Evolutionary conservation across 2,888 invertebrate genomes (phyloP).

Genomic region (Argyresthia goedartella): DNA sequence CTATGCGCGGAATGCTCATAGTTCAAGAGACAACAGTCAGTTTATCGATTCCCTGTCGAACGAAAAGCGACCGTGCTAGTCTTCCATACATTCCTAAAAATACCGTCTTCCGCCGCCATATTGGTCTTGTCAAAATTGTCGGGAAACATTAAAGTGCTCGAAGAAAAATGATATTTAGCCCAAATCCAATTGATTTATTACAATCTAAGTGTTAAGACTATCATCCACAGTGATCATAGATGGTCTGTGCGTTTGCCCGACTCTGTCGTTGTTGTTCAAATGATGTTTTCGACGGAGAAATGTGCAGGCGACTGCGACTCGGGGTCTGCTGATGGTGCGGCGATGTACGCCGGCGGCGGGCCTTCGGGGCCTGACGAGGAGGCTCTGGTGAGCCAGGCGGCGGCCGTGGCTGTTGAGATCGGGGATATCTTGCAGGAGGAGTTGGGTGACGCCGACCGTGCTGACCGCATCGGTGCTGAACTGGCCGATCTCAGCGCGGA

Average conservation of each 20-base stretch:
- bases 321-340: slow-evolving; percentile 38
- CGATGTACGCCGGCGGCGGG: slow-evolving; percentile 41
- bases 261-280: slow-evolving; percentile 53
- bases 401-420: slow-evolving; percentile 58
- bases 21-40: too few species aligned
- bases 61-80: too few species aligned
- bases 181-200: slow-evolving; percentile 38
- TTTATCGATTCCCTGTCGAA: too few species aligned
- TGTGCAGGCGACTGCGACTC: slow-evolving; percentile 47
- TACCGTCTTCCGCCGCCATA: slow-evolving; percentile 67
- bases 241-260: slow-evolving; percentile 51
- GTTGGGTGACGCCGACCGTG: slow-evolving; percentile 50
- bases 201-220: slow-evolving; percentile 44
- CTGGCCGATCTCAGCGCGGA: slow-evolving; percentile 57
- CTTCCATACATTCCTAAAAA: slow-evolving; percentile 60
- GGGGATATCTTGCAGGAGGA: slow-evolving; percentile 62
- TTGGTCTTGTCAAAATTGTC: slow-evolving; percentile 69
- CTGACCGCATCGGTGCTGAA: slow-evolving; percentile 55
- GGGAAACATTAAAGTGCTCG: slow-evolving; percentile 47
- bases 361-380: slow-evolving; percentile 40
- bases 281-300: slow-evolving; percentile 66
- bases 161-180: slow-evolving; percentile 63
- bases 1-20: too few species aligned
- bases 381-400: slow-evolving; percentile 40
- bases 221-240: slow-evolving; percentile 53